These are phyloP conservation scores for Leptobrachium leishanense DNA, from an alignment of 2,113 vertebrate species.

Conservation along the genomic window DNA sequence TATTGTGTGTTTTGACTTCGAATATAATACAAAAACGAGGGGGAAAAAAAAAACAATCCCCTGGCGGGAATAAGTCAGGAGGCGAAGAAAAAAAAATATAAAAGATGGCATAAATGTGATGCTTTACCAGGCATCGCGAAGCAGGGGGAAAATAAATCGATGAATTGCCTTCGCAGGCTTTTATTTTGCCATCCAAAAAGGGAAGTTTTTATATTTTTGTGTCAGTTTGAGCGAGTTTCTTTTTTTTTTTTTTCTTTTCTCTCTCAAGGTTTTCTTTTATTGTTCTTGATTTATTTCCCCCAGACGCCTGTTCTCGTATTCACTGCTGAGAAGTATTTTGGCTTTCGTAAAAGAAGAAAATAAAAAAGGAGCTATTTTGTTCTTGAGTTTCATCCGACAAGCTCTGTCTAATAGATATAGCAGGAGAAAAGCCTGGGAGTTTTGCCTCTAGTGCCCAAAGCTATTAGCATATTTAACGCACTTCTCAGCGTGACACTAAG, in stretches of 20 bases:
- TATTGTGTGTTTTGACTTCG: conserved; percentile 59
- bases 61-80: too few species aligned
- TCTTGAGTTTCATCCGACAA: conserved; percentile 58
- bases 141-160: too few species aligned
- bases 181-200: too few species aligned
- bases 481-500: conserved; percentile 77
- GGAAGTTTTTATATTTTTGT: too few species aligned
- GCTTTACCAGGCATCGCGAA: too few species aligned
- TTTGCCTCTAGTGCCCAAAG: conserved; percentile 72
- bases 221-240: not conserved
- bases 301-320: conserved; percentile 8
- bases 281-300: conserved; percentile 46
- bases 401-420: conserved; percentile 78
- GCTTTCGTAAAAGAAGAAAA: conserved; percentile 51
- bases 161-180: too few species aligned
- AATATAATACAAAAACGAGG: conserved; percentile 66
- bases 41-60: conserved; percentile 52
- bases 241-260: conserved; percentile 39
- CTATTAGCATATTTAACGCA: conserved; percentile 80
- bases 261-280: not conserved
- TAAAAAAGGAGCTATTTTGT: conserved; percentile 67
- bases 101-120: too few species aligned
- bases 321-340: conserved; percentile 54
- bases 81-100: too few species aligned
- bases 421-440: conserved; percentile 68